Base-by-base conservation (phyloP, 2,113 vertebrate species). In the Notothenia coriiceps region DNA sequence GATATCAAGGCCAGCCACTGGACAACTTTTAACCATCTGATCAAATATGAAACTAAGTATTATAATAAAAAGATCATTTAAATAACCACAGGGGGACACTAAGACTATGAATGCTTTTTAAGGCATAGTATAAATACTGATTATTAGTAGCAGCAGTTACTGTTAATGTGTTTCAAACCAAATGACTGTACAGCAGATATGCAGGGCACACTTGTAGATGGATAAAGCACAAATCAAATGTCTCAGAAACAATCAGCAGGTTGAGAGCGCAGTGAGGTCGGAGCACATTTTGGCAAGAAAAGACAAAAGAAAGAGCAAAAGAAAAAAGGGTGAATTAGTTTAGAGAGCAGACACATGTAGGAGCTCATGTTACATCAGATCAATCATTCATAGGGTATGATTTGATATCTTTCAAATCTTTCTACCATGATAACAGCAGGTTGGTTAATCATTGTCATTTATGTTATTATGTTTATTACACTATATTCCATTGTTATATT, bases 121-220 rank as follows among this genome's bases (percentile, higher is more conserved):
- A 61, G n/a, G 44, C 13, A 6, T 10, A 3, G 15, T 12, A 65
- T 20, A 56, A 18, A 70, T 35, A n/a, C 64, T 47, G 50, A 61
- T 8, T 46, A 17, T 70, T 63, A 6, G 49, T 88, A 29, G 17
- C 29, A n/a, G 57, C 5, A 35, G 60, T 73, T 63, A 74, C 65
- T 61, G 68, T 57, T 10, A 79, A 70, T 76, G 56, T 56, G 50
- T 74, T 59, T 70, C 46, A 33, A 79, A 64, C 65, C 50, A 82
- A 75, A 80, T 86, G 75, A 88, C 54, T 63, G 59, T n/a, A 75
- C 64, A 83, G 79, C 70, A 79, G 84, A 74, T 40, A 84, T 84
- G 86, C 74, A 81, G 74, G 33, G 61, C 61, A 60, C 55, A 86
- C 77, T 69, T 59, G 33, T 22, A 56, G 29, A 14, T 40, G 17